Evolutionary conservation across 2,888 invertebrate genomes (phyloP), one percentile per base, ranked within the genome.

Genomic region (Catocala fraxini): DNA sequence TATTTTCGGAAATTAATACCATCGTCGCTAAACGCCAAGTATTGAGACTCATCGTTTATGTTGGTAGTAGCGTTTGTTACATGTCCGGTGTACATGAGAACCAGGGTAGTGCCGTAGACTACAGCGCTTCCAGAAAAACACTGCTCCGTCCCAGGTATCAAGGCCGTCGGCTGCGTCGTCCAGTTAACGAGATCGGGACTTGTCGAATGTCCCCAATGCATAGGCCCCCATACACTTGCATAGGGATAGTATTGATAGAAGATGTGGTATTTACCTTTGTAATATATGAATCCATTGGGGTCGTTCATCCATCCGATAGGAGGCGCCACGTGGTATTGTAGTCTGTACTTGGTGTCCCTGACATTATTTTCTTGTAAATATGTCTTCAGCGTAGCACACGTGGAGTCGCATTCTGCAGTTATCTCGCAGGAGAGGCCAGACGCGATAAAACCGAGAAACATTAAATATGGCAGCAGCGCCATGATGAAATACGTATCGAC

Each of bases 261-360:
- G 0, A 95, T 78, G 69, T 95, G 95, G 66, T 90, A 95, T 67
- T 90, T 82, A 5, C 91, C 94, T 43, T 92, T 88, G 75, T 87
- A 91, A 71, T 85, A 94, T 0, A 93, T 90, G 73, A 95, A 93
- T 9, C 95, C 95, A 60, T 95, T 95, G 0, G 95, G 95, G 65
- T 95, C 95, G 73, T 95, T 95, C 79, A 95, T 92, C 95, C 95
- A 95, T 4, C 95, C 95, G 0, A 92, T 89, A 0, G 92, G 92
- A 0, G 90, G 89, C 0, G 87, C 77, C 4, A 93, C 83, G 70
- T 94, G 94, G 62, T 92, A 93, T 6, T 84, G 85, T 4, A 83
- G 82, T 58, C 91, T 81, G 68, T 86, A 93, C 39, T 86, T 82
- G 2, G 49, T 41, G 2, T 39, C 11, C 7, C 63, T 39, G 6